A percentile compares a stretch with the other conserved stretches of the same genome.
Evolutionary conservation across 2,797 vertebrate species (phyloP).

Genomic region (Philypnodon macrostomus): DNA sequence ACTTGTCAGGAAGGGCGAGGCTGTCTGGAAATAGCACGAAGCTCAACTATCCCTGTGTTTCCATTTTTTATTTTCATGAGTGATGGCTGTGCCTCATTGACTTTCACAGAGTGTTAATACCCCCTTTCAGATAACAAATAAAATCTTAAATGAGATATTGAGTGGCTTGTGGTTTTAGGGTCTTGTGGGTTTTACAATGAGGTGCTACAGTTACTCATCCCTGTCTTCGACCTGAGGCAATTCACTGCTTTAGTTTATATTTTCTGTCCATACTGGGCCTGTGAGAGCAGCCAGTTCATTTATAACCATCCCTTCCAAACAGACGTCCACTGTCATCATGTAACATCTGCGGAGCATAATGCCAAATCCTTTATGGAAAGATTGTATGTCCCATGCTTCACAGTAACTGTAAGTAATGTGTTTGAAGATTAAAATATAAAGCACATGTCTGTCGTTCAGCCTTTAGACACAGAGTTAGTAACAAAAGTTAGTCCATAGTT

Average conservation of each 20-base stretch:
- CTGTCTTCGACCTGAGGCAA: too few relatives aligned
- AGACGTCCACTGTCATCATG: slow-evolving; percentile 33
- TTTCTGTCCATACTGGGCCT: slow-evolving; percentile 22
- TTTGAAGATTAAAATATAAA: slow-evolving; percentile 58
- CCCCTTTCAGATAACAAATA: slow-evolving; percentile 57
- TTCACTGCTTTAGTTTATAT: too few relatives aligned
- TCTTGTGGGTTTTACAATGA: slow-evolving; percentile 41
- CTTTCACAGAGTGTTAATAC: slow-evolving; percentile 58
- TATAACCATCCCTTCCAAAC: slow-evolving; percentile 33
- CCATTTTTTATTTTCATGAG: slow-evolving; percentile 66
- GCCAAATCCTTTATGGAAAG: slow-evolving; percentile 49
- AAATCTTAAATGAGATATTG: slow-evolving; percentile 50
- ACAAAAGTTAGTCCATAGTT: slow-evolving; percentile 34
- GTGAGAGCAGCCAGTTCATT: slow-evolving; percentile 31
- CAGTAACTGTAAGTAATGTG: slow-evolving; percentile 56
- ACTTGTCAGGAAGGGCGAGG: slow-evolving; percentile 41
- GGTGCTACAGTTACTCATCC: slow-evolving; percentile 39
- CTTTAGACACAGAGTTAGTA: slow-evolving; percentile 43
- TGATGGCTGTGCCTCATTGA: slow-evolving; percentile 52
- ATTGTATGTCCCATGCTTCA: slow-evolving; percentile 45
- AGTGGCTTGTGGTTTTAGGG: slow-evolving; percentile 18
- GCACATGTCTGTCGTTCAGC: slow-evolving; percentile 49
- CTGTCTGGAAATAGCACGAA: slow-evolving; percentile 65
- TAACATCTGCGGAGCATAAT: slow-evolving; percentile 58
- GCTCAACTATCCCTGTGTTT: slow-evolving; percentile 52